Conservation (phyloP, 2,113 vertebrate genomes). For the Passer montanus region DNA sequence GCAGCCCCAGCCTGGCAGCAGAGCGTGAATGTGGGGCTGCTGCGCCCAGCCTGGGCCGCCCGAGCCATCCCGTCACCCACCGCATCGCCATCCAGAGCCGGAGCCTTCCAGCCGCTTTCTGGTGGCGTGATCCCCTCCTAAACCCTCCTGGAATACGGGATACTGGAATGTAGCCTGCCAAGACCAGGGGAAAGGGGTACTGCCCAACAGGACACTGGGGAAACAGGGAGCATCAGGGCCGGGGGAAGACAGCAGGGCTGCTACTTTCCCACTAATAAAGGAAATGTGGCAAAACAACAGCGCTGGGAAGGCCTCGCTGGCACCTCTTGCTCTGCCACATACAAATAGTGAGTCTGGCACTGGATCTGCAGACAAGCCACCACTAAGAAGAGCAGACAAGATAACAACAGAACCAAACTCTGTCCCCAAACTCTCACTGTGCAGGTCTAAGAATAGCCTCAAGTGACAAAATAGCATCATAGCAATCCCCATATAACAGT, state of each 20-base stretch:
- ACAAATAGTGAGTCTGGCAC: background rate
- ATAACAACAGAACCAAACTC: background rate
- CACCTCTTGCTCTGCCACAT: rapidly evolving
- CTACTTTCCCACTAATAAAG: background rate
- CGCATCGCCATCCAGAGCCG: rapidly evolving
- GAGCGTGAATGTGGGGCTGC: background rate
- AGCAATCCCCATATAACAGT: background rate
- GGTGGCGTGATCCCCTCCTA: background rate
- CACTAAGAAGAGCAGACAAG: background rate
- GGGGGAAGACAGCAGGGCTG: background rate
- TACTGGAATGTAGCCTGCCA: background rate
- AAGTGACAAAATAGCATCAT: background rate
- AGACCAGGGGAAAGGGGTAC: rapidly evolving
- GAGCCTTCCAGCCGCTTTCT: background rate
- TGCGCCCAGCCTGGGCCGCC: background rate
- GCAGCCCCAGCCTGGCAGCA: background rate
- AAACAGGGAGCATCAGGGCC: background rate
- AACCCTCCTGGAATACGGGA: background rate
- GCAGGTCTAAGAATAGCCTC: background rate
- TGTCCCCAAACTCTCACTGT: background rate
- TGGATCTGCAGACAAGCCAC: background rate
- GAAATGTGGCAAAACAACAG: background rate
- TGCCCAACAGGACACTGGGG: background rate
- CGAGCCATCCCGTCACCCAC: background rate
- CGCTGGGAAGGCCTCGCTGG: rapidly evolving